Evolutionary conservation across 2,888 invertebrate genomes (phyloP), one percentile per base, ranked within the genome.

Genomic region (Agapostemon virescens): DNA sequence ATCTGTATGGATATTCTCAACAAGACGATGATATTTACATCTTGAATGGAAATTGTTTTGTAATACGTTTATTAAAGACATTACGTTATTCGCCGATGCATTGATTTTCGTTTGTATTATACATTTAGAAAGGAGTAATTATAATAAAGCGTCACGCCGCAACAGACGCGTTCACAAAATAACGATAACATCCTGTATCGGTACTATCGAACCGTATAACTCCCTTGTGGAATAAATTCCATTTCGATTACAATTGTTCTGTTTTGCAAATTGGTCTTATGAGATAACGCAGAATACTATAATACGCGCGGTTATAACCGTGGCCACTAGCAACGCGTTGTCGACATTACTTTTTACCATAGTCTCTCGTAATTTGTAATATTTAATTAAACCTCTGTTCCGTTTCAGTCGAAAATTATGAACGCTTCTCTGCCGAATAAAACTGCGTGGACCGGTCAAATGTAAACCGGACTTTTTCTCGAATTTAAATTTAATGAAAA

Each of bases 201-300:
- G 52, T 69, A 49, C 71, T 61, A 72, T 69, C 49, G 40, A 58
- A 58, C 52, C 61, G 20, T 38, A 79, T 75, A 81, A 79, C 75
- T 79, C 75, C 81, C 74, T 36, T 64, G 17, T 69, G 69, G 72
- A 81, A 73, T 81, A 75, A 81, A 81, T 76, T 75, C 66, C 75
- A 45, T 76, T 79, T 79, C 79, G 81, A 81, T 75, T 79, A 69
- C 66, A 63, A 72, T 67, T 81, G 72, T 75, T 67, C 75, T 58
- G 75, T 79, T 79, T 79, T 63, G 75, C 75, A 72, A 81, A 81
- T 73, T 81, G 79, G 72, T 69, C 79, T 81, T 81, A 66, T 58
- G 79, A 75, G 79, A 81, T 79, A 81, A 81, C 74, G n/a, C 13
- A n/a, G 45, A 36, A 52, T 45, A 55, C 20, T 74, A 38, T 67